Evolutionary conservation across 64 coral and sea anemone species (phyloP), one percentile per base, ranked within the genome.

Genomic region (Cladopsammia gracilis): DNA sequence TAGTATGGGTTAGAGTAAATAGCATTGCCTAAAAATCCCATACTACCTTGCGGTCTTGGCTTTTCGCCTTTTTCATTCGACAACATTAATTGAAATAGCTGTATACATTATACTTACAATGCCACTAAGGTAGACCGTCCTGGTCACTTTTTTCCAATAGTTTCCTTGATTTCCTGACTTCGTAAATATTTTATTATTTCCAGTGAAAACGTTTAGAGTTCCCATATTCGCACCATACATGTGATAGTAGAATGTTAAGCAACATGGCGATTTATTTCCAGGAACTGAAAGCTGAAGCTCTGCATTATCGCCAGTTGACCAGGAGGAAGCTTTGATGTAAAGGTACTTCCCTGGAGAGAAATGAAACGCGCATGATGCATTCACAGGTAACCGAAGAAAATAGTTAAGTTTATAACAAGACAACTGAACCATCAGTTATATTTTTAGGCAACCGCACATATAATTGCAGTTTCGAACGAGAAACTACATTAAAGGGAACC

Each of bases 111-210:
- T 20, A 75, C 46, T 75, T 75, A 75, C 72, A 12, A 75, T 45
- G 18, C 46, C 72, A 10, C 72, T 75, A 1, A 75, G 6, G 26
- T 51, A 1, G 4, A 75, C 16, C 1, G 45, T 5, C 19, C 19
- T 75, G 25, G 72, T 49, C 5, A 75, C 88, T 44, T 79, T 77
- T 25, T 90, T 68, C 88, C 88, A 90, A 5, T 47, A 45, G 45
- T 43, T 79, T n/a, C 88, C 88, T 12, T 79, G 76, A 69, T 81
- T 51, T 69, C 88, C 88, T 67, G 45, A 54, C 57, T 24, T 78
- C 6, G 56, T 90, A 11, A 90, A 90, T 62, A 90, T 69, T 70
- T 68, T 90, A 13, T 80, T 77, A 77, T 90, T 90, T 49, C 78
- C 76, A 64, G 54, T 81, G 22, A 61, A 79, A 7, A 90, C 76